Base-by-base conservation (phyloP, 2,797 vertebrate species). In the Enteromius argenteus region DNA sequence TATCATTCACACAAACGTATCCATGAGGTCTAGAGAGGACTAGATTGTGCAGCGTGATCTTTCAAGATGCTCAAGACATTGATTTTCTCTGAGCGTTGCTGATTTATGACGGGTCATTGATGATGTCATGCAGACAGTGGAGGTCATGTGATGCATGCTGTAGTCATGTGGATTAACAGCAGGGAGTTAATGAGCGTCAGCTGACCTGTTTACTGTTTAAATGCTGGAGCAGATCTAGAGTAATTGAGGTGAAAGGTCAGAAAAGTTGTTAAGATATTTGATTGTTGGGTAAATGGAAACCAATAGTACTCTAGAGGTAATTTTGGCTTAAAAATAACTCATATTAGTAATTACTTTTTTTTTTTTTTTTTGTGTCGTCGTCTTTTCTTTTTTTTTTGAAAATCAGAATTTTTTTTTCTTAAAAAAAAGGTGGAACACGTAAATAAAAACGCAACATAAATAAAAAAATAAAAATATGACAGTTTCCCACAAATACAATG, bases 231-330 rank as follows among this genome's bases (percentile, higher is more conserved):
- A 6, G 53, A 69, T 39, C 32, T 80, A 14, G 27, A 30, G 44
- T 27, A 71, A 60, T 60, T 69, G 37, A 8, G 51, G 67, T 60
- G n/a, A 71, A 81, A 60, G 23, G 51, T 81, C 17, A 56, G 60
- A 49, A 44, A 49, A 6, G 27, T 3, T 17, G 6, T 73, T 51
- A 32, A 62, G 21, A 19, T 23, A 27, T 68, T 35, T 23, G 11
- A 35, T 49, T 62, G 49, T 69, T 14, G 15, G n/a, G 3, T 69
- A 23, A 80, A 56, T 80, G 66, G 35, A 30, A 56, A 46, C 66
- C 79, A 17, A 17, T 53, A 17, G 21, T 49, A 17, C 64, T 9
- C 46, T 4, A 53, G 30, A 6, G 8, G 21, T 42, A 30, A 42
- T 44, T 27, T 62, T 44, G 14, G 58, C 9, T 60, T 56, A 35